Evolutionary conservation across 2,888 invertebrate species (phyloP).

Genomic region (Heliconius erato): DNA sequence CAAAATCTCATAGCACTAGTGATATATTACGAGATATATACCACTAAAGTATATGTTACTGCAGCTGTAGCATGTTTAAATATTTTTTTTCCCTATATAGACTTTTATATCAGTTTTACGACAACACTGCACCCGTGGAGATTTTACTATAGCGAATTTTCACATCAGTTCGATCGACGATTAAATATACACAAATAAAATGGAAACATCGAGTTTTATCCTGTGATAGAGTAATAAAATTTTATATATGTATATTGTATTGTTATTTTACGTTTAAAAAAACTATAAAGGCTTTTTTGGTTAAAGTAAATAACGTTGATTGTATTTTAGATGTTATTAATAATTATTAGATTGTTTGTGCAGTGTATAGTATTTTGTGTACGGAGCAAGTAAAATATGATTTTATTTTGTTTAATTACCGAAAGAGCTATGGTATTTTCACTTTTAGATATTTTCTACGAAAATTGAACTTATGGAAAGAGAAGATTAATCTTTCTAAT

Average conservation of each 20-base stretch:
- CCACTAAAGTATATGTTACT: not conserved
- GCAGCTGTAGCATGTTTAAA: not conserved
- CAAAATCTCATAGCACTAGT: too few relatives aligned
- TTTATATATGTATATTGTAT: constrained; percentile 28
- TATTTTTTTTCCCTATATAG: not conserved
- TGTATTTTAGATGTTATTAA: not conserved
- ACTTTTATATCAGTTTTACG: constrained; percentile 29
- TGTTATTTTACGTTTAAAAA: constrained; percentile 27
- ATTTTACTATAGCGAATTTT: constrained; percentile 26
- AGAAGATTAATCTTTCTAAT: too few relatives aligned
- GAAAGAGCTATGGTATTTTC: too few relatives aligned
- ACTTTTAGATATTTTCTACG: too few relatives aligned
- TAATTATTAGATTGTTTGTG: not conserved
- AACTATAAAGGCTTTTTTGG: constrained; percentile 16
- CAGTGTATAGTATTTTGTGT: not conserved
- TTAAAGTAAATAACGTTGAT: constrained; percentile 9
- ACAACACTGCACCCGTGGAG: constrained; percentile 20
- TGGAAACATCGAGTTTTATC: constrained; percentile 20
- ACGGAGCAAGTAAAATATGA: not conserved
- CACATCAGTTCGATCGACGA: constrained; percentile 27
- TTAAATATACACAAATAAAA: constrained; percentile 31
- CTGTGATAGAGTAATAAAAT: constrained; percentile 16
- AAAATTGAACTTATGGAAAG: too few relatives aligned
- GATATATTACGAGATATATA: not conserved
- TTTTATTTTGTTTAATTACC: not conserved